Evolutionary conservation across 2,888 invertebrate species (phyloP).

Genomic region (Dascillus cervinus): DNA sequence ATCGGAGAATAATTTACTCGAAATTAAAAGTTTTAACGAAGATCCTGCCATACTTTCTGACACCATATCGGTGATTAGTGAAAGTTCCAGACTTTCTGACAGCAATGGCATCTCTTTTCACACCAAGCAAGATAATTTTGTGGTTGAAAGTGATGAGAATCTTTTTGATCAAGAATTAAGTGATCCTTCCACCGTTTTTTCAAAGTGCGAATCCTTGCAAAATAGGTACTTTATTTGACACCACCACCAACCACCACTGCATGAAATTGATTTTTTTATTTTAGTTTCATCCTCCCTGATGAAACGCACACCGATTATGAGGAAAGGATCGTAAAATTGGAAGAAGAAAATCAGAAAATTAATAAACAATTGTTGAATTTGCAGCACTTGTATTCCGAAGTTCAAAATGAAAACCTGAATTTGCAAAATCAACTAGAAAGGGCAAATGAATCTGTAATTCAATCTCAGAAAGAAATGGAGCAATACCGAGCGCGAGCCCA

Average conservation of each 20-base stretch:
- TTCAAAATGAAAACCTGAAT: conserved; percentile 33
- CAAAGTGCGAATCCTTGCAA: conserved; percentile 7
- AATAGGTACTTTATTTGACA: conserved; percentile 4
- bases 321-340: conserved; percentile 31
- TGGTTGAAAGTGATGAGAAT: too few relatives aligned
- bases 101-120: conserved; percentile 4
- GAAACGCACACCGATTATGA: conserved; percentile 20
- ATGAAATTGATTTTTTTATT: conserved; percentile 8
- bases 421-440: conserved; percentile 31
- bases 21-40: conserved; percentile 1
- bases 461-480: conserved; percentile 51
- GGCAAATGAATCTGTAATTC: conserved; percentile 27
- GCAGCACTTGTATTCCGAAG: conserved; percentile 34
- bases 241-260: neutral
- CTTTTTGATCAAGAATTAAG: conserved; percentile 1
- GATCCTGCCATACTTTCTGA: conserved; percentile 3
- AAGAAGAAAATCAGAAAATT: conserved; percentile 31
- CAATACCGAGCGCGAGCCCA: conserved; percentile 75
- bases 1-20: too few relatives aligned
- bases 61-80: conserved; percentile 8
- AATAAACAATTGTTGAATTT: conserved; percentile 34
- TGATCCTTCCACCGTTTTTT: conserved; percentile 4
- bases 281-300: conserved; percentile 8
- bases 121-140: too few relatives aligned
- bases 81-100: conserved; percentile 7